phyloP scores from a whole-genome alignment of 2,113 vertebrate genomes.

The Piliocolobus tephrosceles region DNA sequence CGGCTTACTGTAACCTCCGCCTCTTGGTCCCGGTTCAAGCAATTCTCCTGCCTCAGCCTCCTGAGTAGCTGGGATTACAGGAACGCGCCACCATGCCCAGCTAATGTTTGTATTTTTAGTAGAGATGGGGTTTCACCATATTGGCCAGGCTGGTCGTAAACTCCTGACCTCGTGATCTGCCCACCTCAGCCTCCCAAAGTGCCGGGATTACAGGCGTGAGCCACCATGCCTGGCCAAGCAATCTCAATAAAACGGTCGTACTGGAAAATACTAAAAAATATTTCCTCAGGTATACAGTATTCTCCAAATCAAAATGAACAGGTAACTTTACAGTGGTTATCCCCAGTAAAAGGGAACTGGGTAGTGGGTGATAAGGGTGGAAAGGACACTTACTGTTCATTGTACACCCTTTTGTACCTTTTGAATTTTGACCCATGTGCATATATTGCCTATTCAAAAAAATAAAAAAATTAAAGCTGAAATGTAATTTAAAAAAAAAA shows the following conservation, averaged over 20 bases:
- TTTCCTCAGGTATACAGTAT: constrained; percentile 7
- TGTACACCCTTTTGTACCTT: constrained; percentile 47
- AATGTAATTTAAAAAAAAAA: constrained; percentile 23
- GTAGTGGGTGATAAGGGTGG: neutral
- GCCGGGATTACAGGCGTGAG: too few species aligned
- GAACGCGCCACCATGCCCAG: too few species aligned
- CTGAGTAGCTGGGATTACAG: too few species aligned
- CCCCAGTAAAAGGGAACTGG: neutral
- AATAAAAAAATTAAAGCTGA: constrained; percentile 49
- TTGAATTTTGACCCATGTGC: constrained; percentile 58
- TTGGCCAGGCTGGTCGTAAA: too few species aligned
- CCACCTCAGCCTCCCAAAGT: too few species aligned
- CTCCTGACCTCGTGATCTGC: too few species aligned
- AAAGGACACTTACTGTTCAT: constrained; percentile 44
- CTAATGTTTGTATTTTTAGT: too few species aligned
- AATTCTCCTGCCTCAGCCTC: too few species aligned
- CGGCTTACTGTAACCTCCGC: too few species aligned
- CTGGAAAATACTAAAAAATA: constrained; percentile 17
- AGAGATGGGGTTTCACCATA: too few species aligned
- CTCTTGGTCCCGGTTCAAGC: too few species aligned
- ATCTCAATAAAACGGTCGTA: neutral
- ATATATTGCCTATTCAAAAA: constrained; percentile 57
- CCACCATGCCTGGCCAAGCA: neutral
- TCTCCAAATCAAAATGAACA: constrained; percentile 31
- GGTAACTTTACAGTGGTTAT: neutral